Evolutionary conservation across 2,888 invertebrate genomes (phyloP).

Genomic region (Micoletzkya japonica): DNA sequence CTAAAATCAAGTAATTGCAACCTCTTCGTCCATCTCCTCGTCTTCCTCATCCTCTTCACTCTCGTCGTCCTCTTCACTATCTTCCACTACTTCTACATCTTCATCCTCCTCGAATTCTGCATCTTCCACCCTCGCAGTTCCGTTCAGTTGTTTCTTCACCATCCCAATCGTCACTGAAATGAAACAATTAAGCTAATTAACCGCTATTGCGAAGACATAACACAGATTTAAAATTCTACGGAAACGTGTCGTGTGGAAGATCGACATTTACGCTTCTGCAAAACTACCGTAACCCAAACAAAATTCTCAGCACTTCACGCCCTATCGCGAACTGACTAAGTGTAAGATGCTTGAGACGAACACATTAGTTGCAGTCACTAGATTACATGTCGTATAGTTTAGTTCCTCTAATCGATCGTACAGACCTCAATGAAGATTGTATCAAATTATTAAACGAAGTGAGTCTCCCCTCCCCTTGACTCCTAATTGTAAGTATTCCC

Average conservation of each 20-base stretch:
- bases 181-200: not conserved
- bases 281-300: too few species aligned
- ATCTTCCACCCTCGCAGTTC: not conserved
- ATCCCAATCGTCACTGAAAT: not conserved
- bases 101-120: conserved; percentile 17
- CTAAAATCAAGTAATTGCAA: not conserved
- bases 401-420: conserved; percentile 20
- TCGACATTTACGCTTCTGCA: too few species aligned
- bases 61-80: conserved; percentile 23
- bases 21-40: too few species aligned
- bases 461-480: not conserved
- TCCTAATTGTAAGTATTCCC: not conserved
- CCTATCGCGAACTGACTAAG: conserved; percentile 17
- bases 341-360: not conserved
- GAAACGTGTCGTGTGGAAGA: too few species aligned
- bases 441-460: conserved; percentile 27
- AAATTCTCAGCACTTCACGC: too few species aligned
- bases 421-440: conserved; percentile 23
- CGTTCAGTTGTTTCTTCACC: conserved; percentile 9
- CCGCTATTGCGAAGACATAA: not conserved
- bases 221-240: too few species aligned
- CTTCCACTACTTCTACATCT: conserved; percentile 13
- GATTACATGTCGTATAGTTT: not conserved
- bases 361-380: too few species aligned
- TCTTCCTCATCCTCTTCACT: conserved; percentile 18